Evolutionary conservation across 2,888 invertebrate species (phyloP).

Genomic region (Halictus quadricinctus): DNA sequence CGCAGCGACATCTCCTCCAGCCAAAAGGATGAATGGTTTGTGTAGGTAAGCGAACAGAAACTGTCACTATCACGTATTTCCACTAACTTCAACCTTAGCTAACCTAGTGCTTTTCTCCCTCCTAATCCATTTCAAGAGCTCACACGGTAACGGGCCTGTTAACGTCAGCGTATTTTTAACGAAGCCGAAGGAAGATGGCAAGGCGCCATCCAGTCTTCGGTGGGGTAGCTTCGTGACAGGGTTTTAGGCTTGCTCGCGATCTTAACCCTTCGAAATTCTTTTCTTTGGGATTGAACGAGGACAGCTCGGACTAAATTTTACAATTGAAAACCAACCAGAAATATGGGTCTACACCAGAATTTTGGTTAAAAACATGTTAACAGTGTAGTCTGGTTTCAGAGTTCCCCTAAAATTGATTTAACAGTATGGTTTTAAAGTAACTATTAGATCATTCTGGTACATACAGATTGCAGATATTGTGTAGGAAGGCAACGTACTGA

Average conservation of each 20-base stretch:
- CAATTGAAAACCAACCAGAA: neutral
- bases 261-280: neutral
- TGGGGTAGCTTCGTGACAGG: neutral
- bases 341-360: neutral
- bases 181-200: conserved; percentile 1
- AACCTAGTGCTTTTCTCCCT: neutral
- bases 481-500: too few species aligned
- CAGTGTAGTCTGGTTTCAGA: neutral
- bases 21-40: conserved; percentile 97
- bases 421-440: too few species aligned
- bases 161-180: conserved; percentile 8
- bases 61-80: neutral
- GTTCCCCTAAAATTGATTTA: too few species aligned
- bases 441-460: neutral
- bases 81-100: neutral
- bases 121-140: conserved; percentile 1
- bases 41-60: conserved; percentile 84
- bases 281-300: neutral
- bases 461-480: neutral
- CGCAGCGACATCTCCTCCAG: conserved; percentile 84
- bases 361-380: neutral
- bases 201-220: neutral
- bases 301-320: too few species aligned
- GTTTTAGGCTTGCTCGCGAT: neutral
- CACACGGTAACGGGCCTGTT: neutral